Conservation (phyloP, 2,888 invertebrate genomes). For the Resseliella maxima region DNA sequence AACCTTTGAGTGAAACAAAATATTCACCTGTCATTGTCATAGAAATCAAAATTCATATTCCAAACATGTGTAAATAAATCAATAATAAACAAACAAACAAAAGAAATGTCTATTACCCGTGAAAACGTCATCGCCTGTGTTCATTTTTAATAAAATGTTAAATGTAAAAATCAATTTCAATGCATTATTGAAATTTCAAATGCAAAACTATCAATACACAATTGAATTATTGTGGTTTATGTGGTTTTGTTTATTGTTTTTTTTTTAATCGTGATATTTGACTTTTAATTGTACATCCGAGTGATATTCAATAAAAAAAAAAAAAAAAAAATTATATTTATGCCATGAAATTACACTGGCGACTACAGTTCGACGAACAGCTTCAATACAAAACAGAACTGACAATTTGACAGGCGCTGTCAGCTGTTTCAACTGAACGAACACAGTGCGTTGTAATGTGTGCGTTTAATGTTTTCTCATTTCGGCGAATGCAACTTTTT, state of each 20-base stretch:
- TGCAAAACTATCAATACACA: neutral
- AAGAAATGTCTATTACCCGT: neutral
- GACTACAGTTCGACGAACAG: neutral
- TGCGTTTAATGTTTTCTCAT: neutral
- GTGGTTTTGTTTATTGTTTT: no score
- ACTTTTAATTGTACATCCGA: no score
- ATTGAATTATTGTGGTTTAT: no score
- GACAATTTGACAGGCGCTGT: slow-evolving; percentile 11
- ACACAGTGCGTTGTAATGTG: neutral
- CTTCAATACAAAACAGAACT: neutral
- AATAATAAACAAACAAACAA: neutral
- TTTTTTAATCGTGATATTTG: no score
- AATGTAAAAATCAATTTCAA: neutral
- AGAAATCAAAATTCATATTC: no score
- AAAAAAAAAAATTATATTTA: neutral
- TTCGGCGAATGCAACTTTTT: neutral
- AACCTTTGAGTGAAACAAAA: slow-evolving; percentile 14
- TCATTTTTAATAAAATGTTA: neutral
- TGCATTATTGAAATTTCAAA: neutral
- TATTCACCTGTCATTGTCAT: slow-evolving; percentile 28
- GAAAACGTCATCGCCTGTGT: neutral
- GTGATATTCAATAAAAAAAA: no score
- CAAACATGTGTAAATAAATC: neutral
- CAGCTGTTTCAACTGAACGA: slow-evolving; percentile 38
- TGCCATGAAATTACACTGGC: neutral